Evolutionary conservation across 1,140 invertebrate genomes (phyloP), one percentile per base, ranked within the genome.

Genomic region (Trissolcus basalis): DNA sequence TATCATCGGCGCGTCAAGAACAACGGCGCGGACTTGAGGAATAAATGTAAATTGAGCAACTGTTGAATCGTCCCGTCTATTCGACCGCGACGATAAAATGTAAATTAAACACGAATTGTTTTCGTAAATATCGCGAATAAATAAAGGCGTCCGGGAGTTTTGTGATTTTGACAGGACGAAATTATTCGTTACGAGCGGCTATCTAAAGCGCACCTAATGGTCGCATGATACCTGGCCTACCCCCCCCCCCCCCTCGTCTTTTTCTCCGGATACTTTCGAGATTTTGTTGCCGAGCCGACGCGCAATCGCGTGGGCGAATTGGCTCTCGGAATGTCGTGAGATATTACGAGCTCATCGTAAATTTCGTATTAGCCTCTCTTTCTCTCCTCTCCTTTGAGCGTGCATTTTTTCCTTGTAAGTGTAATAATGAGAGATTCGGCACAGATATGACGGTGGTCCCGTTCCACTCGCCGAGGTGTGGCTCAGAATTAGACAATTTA

Each of bases 341-440:
- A 68, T 79, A 80, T 80, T 82, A 79, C 55, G 72, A 76, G 77
- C 80, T 80, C 77, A 77, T 80, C 75, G 56, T 78, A 80, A 80
- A 82, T 74, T 80, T 80, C 16, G 65, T 74, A 77, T 80, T 76
- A 71, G 73, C 44, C 47, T 56, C 67, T 56, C 47, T 45, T 12
- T 27, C 19, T 27, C 19, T 27, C 19, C 19, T 27, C 6, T 6
- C 6, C 19, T 27, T 27, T 6, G 19, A 1, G 6, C 19, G 19
- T 13, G 36, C 14, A 47, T 36, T 56, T 55, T 69, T 64, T 35
- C n/a, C 19, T 33, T 55, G 51, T 55, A 47, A 72, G 53, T 68
- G 54, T 68, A 68, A 68, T 64, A 64, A 54, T 44, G 48, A 15
- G 43, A 64, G 60, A 64, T 64, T 64, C 50, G 13, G 13, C 43